Conservation (phyloP, 1,140 invertebrate species). For the Coelopa frigida region DNA sequence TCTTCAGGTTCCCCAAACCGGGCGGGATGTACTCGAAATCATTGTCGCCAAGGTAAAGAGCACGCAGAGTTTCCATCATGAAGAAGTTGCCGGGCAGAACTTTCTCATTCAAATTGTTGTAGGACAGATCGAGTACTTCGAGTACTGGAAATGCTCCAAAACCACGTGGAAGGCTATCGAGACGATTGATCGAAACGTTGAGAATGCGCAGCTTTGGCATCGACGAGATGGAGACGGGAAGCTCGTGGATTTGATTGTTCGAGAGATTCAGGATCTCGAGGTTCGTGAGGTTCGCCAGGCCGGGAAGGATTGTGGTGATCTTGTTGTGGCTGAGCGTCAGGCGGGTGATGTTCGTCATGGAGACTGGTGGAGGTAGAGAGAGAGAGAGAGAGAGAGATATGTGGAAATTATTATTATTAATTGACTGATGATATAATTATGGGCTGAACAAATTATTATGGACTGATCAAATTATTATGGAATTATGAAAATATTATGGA, state of each 20-base stretch:
- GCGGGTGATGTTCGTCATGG: constrained; percentile 78
- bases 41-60: constrained; percentile 96
- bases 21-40: constrained; percentile 90
- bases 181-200: constrained; percentile 79
- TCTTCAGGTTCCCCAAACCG: constrained; percentile 89
- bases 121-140: constrained; percentile 95
- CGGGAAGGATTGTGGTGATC: constrained; percentile 76
- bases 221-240: constrained; percentile 89
- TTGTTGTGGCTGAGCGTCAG: constrained; percentile 92
- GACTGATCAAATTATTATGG: too few relatives aligned
- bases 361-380: constrained; percentile 21
- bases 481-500: too few relatives aligned
- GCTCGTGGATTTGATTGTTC: constrained; percentile 91
- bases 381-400: too few relatives aligned
- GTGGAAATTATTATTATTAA: too few relatives aligned
- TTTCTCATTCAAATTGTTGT: constrained; percentile 96
- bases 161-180: constrained; percentile 80
- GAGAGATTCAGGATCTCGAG: constrained; percentile 94
- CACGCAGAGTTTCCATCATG: constrained; percentile 92
- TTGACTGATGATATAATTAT: too few relatives aligned
- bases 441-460: too few relatives aligned
- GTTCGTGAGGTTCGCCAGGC: constrained; percentile 88
- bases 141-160: constrained; percentile 94
- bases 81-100: constrained; percentile 97
- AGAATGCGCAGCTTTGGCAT: constrained; percentile 91